These are phyloP conservation scores for Cerastoderma edule DNA, from an alignment of 2,888 invertebrate species.

Conservation along the genomic window DNA sequence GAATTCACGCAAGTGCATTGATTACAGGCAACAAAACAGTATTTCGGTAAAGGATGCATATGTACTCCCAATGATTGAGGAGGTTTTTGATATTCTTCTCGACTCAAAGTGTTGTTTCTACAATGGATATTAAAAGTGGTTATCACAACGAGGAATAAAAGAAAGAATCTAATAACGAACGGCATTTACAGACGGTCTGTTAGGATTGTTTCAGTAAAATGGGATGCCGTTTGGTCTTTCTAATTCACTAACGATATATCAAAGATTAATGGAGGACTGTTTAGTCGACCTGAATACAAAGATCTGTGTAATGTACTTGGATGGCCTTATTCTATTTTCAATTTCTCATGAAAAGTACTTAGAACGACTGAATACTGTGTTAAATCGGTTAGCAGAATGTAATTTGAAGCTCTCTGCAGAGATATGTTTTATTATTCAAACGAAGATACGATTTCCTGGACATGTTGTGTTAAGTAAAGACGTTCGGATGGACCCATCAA, in stretches of 20 bases:
- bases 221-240: slow-evolving; percentile 1
- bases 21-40: too few relatives aligned
- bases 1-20: too few relatives aligned
- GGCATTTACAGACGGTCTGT: slow-evolving; percentile 1
- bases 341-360: not conserved
- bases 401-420: not conserved
- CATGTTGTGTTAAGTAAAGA: not conserved
- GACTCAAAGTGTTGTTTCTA: not conserved
- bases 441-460: not conserved
- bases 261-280: slow-evolving; percentile 1
- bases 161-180: slow-evolving; percentile 4
- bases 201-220: slow-evolving; percentile 10
- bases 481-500: not conserved
- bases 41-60: not conserved
- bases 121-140: too few relatives aligned
- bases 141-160: too few relatives aligned
- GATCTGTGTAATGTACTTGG: slow-evolving; percentile 13
- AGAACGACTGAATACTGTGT: not conserved
- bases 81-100: not conserved
- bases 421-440: slow-evolving; percentile 5
- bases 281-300: not conserved
- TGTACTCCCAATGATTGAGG: not conserved
- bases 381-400: not conserved
- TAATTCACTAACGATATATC: not conserved
- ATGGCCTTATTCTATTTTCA: slow-evolving; percentile 9